A percentile compares a stretch with the other conserved stretches of the same genome.
Evolutionary conservation across 2,113 vertebrate species (phyloP).

Genomic region (Anoplopoma fimbria): DNA sequence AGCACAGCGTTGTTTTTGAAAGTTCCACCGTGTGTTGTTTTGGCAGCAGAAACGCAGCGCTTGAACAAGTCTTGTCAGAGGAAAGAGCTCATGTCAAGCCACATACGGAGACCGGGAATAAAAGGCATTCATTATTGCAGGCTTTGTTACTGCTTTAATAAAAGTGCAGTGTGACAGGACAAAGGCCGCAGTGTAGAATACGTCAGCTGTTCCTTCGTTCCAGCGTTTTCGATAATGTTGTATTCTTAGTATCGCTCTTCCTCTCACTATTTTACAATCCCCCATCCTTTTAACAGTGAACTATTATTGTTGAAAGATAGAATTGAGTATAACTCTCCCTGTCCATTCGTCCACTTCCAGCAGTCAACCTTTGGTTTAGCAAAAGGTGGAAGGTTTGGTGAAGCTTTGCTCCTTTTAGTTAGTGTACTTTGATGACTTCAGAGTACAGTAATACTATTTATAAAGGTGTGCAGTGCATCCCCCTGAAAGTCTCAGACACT

Average conservation of each 20-base stretch:
- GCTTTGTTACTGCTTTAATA: slow-evolving; percentile 16
- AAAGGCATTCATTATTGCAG: slow-evolving; percentile 21
- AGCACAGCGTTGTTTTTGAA: slow-evolving; percentile 44
- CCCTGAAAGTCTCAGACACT: slow-evolving; percentile 45
- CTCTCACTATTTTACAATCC: not conserved
- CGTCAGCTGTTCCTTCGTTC: slow-evolving; percentile 22
- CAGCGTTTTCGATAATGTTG: not conserved
- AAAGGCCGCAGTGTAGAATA: slow-evolving; percentile 15
- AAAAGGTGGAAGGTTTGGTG: slow-evolving; percentile 51
- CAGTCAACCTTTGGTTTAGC: slow-evolving; percentile 15
- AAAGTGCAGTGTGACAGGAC: slow-evolving; percentile 6
- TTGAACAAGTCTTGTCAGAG: slow-evolving; percentile 39
- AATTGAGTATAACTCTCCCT: not conserved
- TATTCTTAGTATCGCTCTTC: not conserved
- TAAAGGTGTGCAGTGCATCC: slow-evolving; percentile 60
- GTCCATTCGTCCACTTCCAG: not conserved
- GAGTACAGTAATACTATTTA: slow-evolving; percentile 67
- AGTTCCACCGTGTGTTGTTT: slow-evolving; percentile 43
- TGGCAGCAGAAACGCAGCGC: slow-evolving; percentile 33
- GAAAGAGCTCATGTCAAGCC: slow-evolving; percentile 17
- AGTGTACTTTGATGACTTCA: slow-evolving; percentile 68
- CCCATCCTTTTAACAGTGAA: not conserved
- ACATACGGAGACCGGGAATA: slow-evolving; percentile 7
- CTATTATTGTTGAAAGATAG: slow-evolving; percentile 25
- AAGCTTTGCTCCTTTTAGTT: slow-evolving; percentile 65